Conservation (phyloP, 2,113 vertebrate genomes). For the Pachypanchax playfairii region DNA sequence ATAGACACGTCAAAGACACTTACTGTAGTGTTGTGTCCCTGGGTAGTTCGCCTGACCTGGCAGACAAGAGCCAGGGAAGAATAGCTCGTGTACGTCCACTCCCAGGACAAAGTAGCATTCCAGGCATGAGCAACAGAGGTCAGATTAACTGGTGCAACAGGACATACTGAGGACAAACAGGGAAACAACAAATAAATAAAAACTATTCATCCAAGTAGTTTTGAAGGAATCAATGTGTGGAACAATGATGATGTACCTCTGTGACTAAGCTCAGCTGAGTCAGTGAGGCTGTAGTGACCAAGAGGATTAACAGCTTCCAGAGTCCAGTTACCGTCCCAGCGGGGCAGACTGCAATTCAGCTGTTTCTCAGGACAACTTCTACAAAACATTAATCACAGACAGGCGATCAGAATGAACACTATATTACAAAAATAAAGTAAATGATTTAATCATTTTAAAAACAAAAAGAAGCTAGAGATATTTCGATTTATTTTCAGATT, state of each 20-base stretch:
- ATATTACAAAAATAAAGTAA: background rate
- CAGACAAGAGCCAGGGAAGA: constrained; percentile 67
- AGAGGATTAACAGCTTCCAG: constrained; percentile 73
- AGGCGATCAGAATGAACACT: background rate
- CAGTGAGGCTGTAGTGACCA: constrained; percentile 62
- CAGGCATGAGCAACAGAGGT: constrained; percentile 26
- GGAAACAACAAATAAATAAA: constrained; percentile 3
- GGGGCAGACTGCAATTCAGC: constrained; percentile 20
- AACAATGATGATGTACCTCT: constrained; percentile 64
- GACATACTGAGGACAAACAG: constrained; percentile 60
- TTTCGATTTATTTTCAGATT: constrained; percentile 26
- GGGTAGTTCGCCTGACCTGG: constrained; percentile 59
- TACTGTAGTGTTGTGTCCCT: constrained; percentile 50
- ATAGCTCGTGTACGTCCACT: constrained; percentile 65
- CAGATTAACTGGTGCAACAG: constrained; percentile 57
- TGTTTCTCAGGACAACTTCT: constrained; percentile 23
- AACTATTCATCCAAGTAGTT: too few relatives aligned
- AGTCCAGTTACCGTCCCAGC: constrained; percentile 76
- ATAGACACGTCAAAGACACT: constrained; percentile 10
- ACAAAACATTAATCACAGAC: background rate
- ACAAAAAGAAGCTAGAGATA: constrained; percentile 1
- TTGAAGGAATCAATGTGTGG: too few relatives aligned
- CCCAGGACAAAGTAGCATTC: constrained; percentile 73
- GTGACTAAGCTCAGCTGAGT: constrained; percentile 67
- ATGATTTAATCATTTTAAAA: constrained; percentile 2